A percentile compares a stretch with the other conserved stretches of the same genome.
Conservation (phyloP, 2,113 vertebrate genomes). For the Collichthys lucidus region DNA sequence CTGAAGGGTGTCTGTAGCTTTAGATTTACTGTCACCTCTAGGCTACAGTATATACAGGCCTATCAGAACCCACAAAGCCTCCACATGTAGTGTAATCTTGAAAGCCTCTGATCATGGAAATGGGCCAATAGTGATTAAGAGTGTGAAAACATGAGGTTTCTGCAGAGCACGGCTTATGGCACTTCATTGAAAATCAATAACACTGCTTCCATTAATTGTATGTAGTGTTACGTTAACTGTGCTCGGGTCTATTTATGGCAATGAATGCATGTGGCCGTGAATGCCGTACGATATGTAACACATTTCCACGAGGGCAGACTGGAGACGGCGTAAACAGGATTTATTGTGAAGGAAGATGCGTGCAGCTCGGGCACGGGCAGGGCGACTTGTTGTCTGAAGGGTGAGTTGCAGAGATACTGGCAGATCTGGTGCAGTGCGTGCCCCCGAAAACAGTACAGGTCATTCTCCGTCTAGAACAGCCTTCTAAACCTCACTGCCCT, state of each 20-base stretch:
- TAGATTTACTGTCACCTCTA: slow-evolving; percentile 5
- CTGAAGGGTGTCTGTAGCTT: slow-evolving; percentile 2
- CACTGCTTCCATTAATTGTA: slow-evolving; percentile 50
- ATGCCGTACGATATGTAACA: background rate
- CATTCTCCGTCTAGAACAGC: slow-evolving; percentile 21
- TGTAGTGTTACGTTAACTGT: slow-evolving; percentile 30
- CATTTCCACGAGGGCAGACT: slow-evolving; percentile 4
- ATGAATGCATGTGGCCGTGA: background rate
- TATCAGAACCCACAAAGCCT: background rate
- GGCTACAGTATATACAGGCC: slow-evolving; percentile 3
- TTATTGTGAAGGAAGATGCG: background rate
- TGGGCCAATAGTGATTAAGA: slow-evolving; percentile 27
- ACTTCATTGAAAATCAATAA: slow-evolving; percentile 61
- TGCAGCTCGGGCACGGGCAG: background rate
- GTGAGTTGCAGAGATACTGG: slow-evolving; percentile 25
- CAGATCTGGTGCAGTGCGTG: slow-evolving; percentile 44
- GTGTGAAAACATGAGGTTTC: slow-evolving; percentile 44
- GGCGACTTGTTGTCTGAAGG: slow-evolving; percentile 26
- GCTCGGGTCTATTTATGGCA: slow-evolving; percentile 11
- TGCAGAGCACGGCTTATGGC: slow-evolving; percentile 31
- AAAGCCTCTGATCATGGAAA: slow-evolving; percentile 36
- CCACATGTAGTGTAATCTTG: slow-evolving; percentile 20
- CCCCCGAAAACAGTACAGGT: slow-evolving; percentile 35
- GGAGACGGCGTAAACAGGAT: background rate
- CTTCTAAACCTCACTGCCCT: background rate